These are phyloP conservation scores for Trematocara marginatum DNA, from an alignment of 2,113 vertebrate genomes.

Conservation along the genomic window DNA sequence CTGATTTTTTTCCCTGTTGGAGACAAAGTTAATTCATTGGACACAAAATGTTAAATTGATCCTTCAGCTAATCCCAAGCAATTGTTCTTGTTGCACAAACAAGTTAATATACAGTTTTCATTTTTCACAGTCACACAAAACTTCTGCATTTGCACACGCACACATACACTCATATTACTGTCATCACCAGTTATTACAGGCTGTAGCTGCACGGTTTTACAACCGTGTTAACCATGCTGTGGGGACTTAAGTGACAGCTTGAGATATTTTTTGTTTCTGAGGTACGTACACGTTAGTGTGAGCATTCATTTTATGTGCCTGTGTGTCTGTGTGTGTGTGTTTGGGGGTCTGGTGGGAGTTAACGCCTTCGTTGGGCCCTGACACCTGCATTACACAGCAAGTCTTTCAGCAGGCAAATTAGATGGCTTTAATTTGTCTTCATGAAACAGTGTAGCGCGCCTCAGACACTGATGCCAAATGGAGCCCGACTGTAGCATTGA, in stretches of 20 bases:
- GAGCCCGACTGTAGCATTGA: conserved; percentile 38
- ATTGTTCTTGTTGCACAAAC: not conserved
- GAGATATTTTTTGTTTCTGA: conserved; percentile 48
- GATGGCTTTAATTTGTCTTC: conserved; percentile 67
- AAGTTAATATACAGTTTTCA: not conserved
- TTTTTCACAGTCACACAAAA: conserved; percentile 14
- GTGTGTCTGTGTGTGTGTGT: not conserved
- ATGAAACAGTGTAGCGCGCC: conserved; percentile 55
- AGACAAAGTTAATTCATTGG: not conserved
- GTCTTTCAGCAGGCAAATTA: conserved; percentile 67
- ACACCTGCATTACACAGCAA: conserved; percentile 64
- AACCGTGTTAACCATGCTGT: conserved; percentile 53
- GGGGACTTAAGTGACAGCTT: conserved; percentile 54
- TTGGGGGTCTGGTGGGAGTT: conserved; percentile 32
- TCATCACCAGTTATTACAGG: conserved; percentile 57
- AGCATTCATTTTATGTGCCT: not conserved
- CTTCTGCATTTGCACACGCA: not conserved
- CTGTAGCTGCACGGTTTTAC: conserved; percentile 55
- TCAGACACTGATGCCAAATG: conserved; percentile 49
- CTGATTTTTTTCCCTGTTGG: not conserved
- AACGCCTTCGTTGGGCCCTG: conserved; percentile 37
- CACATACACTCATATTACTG: conserved; percentile 50
- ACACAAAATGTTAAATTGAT: not conserved
- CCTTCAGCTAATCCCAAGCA: not conserved
- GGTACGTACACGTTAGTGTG: conserved; percentile 16